Evolutionary conservation across 2,113 vertebrate genomes (phyloP).

Genomic region (Campylomormyrus tamandua): DNA sequence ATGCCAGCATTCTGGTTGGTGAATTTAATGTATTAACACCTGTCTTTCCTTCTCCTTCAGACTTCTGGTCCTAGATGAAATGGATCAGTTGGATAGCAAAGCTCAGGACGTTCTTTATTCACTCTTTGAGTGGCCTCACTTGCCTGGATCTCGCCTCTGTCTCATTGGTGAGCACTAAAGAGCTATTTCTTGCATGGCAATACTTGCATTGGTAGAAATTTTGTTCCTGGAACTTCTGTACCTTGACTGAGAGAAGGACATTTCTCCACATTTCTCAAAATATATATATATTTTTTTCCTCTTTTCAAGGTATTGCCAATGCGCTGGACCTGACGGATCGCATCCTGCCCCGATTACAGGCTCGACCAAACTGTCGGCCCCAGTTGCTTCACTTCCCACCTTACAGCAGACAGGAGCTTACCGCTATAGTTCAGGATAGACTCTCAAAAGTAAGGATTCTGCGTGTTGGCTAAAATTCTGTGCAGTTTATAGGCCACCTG

Average conservation of each 20-base stretch:
- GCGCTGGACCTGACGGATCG: constrained; percentile 87
- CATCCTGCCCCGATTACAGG: constrained; percentile 71
- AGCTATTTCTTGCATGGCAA: neutral
- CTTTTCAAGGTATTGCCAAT: constrained; percentile 76
- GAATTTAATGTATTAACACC: neutral
- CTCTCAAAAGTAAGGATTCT: constrained; percentile 63
- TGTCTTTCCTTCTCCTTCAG: constrained; percentile 47
- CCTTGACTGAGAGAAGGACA: neutral
- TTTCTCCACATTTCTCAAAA: neutral
- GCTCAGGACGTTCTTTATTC: constrained; percentile 91
- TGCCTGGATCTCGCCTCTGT: constrained; percentile 71
- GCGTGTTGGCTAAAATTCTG: neutral
- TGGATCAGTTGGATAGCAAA: constrained; percentile 94
- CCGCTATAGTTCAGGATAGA: constrained; percentile 74
- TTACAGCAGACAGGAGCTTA: constrained; percentile 79
- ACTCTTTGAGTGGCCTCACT: constrained; percentile 84
- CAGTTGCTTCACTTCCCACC: constrained; percentile 78
- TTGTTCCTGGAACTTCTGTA: neutral
- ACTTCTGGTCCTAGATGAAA: constrained; percentile 84
- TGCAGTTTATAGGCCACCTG: neutral
- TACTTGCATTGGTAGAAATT: neutral
- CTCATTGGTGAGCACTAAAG: constrained; percentile 71
- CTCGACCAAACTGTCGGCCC: constrained; percentile 63
- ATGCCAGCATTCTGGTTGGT: neutral
- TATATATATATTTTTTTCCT: no score